Base-by-base conservation (phyloP, 2,113 vertebrate genomes). In the Psittacus erithacus region DNA sequence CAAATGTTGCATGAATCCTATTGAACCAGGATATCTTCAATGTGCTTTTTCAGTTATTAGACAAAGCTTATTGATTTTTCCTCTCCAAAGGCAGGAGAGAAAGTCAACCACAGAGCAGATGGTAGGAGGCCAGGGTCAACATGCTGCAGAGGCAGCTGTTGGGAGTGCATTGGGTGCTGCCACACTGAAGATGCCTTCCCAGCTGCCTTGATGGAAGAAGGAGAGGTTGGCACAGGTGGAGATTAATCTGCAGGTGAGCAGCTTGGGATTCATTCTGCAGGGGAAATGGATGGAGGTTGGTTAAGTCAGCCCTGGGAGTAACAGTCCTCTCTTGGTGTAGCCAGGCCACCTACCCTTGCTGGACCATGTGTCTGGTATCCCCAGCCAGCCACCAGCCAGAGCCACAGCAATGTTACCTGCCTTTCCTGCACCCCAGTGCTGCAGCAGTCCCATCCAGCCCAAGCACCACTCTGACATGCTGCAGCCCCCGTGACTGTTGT, bases 131-230 rank as follows among this genome's bases (percentile, higher is more conserved):
- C 55, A 31, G 43, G 39, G 65, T 46, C 62, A 64, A 25, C 57
- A 52, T 22, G 55, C 29, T 90, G 62, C 75, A 62, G 63, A 57
- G 44, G 49, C 31, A 68, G 17, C 3, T 77, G 53, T 50, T 57
- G 14, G 3, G 63, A 47, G 50, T 8, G 41, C 31, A 7, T n/a
- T 28, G 50, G 4, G 1, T 49, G 24, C 78, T 64, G 47, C 35
- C 0, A 0, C 0, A 2, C 39, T 15, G 9, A 39, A 43, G 18
- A 14, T 35, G 35, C 25, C 31, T 19, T 69, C 52, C 22, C 43
- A 59, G 28, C 18, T 60, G 43, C 59, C 28, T 52, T 12, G 13
- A 2, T 1, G 2, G 46, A 78, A 69, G 80, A 47, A 82, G 39
- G 18, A 93, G 65, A 35, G 10, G 22, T 65, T 43, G 28, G 46